phyloP scores from a whole-genome alignment of 2,888 invertebrate species.

The Thera britannica region DNA sequence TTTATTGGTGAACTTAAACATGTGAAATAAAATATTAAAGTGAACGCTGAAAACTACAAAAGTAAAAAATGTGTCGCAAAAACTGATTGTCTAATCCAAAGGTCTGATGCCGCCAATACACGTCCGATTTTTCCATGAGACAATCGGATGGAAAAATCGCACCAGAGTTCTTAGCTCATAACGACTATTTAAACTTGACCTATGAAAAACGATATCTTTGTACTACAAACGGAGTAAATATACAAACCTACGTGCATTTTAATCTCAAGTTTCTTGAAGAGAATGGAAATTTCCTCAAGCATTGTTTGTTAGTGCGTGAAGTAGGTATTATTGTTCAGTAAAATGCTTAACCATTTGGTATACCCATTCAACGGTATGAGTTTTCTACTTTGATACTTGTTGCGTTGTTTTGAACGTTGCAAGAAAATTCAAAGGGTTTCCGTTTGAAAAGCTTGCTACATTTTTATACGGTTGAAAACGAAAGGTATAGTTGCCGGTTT shows the following conservation, averaged over 20 bases:
- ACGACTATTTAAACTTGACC: no score
- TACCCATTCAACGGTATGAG: constrained; percentile 17
- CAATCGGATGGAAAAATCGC: no score
- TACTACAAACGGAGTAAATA: background rate
- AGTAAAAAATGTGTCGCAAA: no score
- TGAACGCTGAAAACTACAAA: no score
- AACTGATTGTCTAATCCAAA: no score
- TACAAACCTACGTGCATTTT: constrained; percentile 3
- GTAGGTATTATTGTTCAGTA: constrained; percentile 25
- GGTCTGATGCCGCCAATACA: no score
- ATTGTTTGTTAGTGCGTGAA: constrained; percentile 22
- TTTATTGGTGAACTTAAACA: no score
- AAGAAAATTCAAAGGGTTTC: constrained; percentile 14
- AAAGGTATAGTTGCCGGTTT: background rate
- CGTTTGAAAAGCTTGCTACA: constrained; percentile 9
- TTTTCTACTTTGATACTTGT: constrained; percentile 19
- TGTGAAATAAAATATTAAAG: no score
- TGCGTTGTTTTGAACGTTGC: constrained; percentile 28
- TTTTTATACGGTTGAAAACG: constrained; percentile 3
- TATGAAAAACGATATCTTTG: background rate
- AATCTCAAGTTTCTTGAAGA: constrained; percentile 7
- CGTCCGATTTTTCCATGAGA: no score
- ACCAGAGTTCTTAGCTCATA: no score
- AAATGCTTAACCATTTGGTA: constrained; percentile 26
- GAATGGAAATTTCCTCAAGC: constrained; percentile 14